Conservation (phyloP, 2,797 vertebrate genomes). For the Bucorvus abyssinicus region DNA sequence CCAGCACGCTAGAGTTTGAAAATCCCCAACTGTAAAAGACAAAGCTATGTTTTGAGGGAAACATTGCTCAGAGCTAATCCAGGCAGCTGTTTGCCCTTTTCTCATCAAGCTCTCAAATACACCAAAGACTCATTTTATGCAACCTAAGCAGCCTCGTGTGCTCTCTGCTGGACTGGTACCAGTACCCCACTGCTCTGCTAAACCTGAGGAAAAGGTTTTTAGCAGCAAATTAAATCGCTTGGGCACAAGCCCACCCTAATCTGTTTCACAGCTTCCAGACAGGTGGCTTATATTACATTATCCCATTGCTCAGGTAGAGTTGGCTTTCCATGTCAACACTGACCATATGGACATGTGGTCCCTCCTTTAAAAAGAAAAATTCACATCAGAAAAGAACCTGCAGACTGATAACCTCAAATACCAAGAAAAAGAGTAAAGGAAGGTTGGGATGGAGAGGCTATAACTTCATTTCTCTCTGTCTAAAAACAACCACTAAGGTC, state of each 20-base stretch:
- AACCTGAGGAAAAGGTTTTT: not conserved
- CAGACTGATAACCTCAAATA: not conserved
- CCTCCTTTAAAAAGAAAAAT: not conserved
- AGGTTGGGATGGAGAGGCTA: not conserved
- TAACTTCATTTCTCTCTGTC: not conserved
- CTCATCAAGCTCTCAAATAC: not conserved
- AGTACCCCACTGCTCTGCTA: not conserved
- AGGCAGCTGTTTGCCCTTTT: not conserved
- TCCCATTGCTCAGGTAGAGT: not conserved
- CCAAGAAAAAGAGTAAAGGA: not conserved
- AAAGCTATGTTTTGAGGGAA: not conserved
- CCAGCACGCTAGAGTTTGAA: not conserved
- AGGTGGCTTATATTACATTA: not conserved
- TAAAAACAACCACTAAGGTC: not conserved
- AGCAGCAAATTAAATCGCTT: slow-evolving; percentile 3
- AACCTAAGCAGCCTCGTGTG: not conserved
- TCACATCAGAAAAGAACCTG: not conserved
- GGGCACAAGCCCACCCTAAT: not conserved
- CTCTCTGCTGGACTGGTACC: not conserved
- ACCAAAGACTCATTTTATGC: not conserved
- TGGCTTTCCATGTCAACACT: not conserved
- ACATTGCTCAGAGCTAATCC: not conserved
- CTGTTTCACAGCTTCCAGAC: not conserved
- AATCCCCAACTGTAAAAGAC: not conserved
- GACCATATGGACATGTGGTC: not conserved